A percentile compares a stretch with the other conserved stretches of the same genome.
Evolutionary conservation across 2,888 invertebrate species (phyloP).

Genomic region (Tenthredo scrophulariae): DNA sequence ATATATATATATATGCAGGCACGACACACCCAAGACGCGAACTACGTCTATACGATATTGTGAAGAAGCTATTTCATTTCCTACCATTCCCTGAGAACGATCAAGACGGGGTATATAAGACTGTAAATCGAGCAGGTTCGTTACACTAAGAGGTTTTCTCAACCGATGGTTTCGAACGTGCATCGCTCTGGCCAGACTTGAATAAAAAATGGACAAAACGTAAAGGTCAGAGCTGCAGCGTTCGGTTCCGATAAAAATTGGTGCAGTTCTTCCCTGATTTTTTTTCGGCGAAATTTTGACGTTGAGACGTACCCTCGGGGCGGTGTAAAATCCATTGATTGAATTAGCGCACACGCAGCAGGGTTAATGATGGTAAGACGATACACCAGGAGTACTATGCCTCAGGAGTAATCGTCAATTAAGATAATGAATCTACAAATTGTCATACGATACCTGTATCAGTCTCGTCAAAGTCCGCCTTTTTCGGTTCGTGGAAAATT

Average conservation of each 20-base stretch:
- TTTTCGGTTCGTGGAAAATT: constrained; percentile 40
- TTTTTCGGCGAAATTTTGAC: background rate
- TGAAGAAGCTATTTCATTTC: constrained; percentile 33
- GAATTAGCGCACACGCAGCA: background rate
- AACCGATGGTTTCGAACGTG: background rate
- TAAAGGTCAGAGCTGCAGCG: background rate
- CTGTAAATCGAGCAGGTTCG: constrained; percentile 34
- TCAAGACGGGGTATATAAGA: constrained; percentile 33
- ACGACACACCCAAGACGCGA: background rate
- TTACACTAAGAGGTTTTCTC: constrained; percentile 44
- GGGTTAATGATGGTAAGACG: constrained; percentile 50
- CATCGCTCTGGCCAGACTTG: background rate
- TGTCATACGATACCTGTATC: constrained; percentile 45
- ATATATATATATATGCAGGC: no score
- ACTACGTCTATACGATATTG: background rate
- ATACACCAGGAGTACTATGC: constrained; percentile 10
- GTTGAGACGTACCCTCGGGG: background rate
- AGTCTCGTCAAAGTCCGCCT: background rate
- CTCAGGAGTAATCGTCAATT: constrained; percentile 52
- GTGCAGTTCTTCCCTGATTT: background rate
- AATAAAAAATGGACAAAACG: background rate
- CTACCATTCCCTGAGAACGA: background rate
- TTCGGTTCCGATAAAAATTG: background rate
- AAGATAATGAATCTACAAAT: constrained; percentile 53
- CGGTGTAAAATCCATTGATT: background rate